Conservation (phyloP, 2,888 invertebrate genomes). For the Griposia aprilina region DNA sequence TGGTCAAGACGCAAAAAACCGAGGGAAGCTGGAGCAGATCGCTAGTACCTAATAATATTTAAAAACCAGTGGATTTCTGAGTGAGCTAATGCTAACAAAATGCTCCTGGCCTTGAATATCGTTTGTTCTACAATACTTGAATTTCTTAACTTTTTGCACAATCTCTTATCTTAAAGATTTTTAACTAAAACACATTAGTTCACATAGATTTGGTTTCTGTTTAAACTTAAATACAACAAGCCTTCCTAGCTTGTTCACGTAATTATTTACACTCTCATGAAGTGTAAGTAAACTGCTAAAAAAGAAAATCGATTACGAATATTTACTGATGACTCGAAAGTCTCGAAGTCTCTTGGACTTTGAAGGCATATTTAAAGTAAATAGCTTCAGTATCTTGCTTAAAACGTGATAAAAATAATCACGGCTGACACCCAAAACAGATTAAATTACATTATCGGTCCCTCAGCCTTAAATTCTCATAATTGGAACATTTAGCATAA, state of each 20-base stretch:
- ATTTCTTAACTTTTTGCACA: constrained; percentile 5
- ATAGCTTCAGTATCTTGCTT: constrained; percentile 7
- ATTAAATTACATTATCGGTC: constrained; percentile 21
- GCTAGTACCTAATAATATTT: neutral
- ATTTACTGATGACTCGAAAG: constrained; percentile 31
- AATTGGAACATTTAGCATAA: constrained; percentile 55
- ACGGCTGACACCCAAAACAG: constrained; percentile 28
- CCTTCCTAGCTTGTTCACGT: constrained; percentile 3
- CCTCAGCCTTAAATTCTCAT: constrained; percentile 21
- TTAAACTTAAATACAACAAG: neutral
- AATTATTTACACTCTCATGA: constrained; percentile 23
- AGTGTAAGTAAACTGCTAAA: constrained; percentile 39
- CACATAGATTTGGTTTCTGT: neutral
- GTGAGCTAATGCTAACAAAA: neutral
- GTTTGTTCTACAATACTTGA: neutral
- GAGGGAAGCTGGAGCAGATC: neutral
- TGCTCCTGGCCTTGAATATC: neutral
- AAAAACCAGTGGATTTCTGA: neutral
- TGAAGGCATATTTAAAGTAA: constrained; percentile 1
- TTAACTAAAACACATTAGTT: neutral
- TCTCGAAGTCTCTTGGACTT: constrained; percentile 5
- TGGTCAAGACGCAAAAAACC: neutral
- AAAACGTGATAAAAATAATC: constrained; percentile 18
- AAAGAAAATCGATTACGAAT: constrained; percentile 50
- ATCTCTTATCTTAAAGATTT: neutral